Percentiles rank a stretch among this genome's conserved stretches.
phyloP scores from a whole-genome alignment of 2,797 vertebrate species.

The Eospalax fontanierii region DNA sequence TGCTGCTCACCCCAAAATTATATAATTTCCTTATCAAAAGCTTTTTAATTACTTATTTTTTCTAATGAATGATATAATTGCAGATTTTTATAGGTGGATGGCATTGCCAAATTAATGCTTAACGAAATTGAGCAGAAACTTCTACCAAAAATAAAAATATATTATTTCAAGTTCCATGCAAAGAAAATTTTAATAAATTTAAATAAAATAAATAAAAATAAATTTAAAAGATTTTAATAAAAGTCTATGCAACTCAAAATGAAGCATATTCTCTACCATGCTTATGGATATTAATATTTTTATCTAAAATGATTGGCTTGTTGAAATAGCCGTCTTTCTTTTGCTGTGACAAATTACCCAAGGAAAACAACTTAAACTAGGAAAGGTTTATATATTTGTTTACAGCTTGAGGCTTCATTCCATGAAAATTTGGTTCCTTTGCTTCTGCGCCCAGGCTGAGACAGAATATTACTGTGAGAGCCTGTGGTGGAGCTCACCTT shows the following conservation, averaged over 20 bases:
- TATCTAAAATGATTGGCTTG: background rate
- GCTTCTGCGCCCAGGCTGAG: background rate
- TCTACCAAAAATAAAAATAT: background rate
- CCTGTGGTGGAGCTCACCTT: no score
- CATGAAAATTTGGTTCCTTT: background rate
- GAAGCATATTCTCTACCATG: background rate
- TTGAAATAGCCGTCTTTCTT: background rate
- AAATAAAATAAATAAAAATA: no score
- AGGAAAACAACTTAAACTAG: background rate
- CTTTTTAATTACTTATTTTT: background rate
- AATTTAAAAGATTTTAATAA: no score
- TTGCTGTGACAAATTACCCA: background rate
- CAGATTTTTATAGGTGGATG: background rate
- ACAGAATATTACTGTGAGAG: background rate
- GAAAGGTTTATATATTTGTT: background rate
- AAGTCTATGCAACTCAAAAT: background rate
- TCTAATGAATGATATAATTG: background rate
- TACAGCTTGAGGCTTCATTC: background rate
- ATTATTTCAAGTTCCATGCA: slow-evolving; percentile 17
- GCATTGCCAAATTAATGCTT: background rate
- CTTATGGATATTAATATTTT: background rate
- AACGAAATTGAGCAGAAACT: background rate
- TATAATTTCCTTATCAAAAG: background rate
- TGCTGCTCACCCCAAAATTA: background rate
- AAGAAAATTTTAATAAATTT: slow-evolving; percentile 6